phyloP scores from a whole-genome alignment of 2,113 vertebrate genomes.

The Bolborhynchus lineola region DNA sequence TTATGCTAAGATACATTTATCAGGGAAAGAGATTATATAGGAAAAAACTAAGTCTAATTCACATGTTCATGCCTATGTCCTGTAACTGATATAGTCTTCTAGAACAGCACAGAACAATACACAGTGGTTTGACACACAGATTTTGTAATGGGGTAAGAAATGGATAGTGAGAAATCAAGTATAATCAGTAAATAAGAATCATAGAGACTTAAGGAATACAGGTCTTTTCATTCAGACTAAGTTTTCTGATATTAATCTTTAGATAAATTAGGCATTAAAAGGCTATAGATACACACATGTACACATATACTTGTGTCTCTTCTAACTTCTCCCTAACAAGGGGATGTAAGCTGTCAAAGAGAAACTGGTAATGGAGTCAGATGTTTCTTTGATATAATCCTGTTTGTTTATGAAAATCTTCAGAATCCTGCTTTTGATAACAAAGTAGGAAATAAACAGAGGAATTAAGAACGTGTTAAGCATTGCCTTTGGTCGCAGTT shows the following conservation, averaged over 20 bases:
- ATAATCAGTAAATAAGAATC: slow-evolving; percentile 27
- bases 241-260: neutral
- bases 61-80: neutral
- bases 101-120: slow-evolving; percentile 30
- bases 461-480: neutral
- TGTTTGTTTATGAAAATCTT: neutral
- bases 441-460: neutral
- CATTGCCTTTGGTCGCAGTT: neutral
- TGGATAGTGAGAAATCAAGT: neutral
- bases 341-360: neutral
- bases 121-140: slow-evolving; percentile 6
- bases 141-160: slow-evolving; percentile 9
- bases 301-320: neutral
- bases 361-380: neutral
- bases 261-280: neutral
- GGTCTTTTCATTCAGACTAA: slow-evolving; percentile 8
- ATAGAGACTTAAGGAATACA: slow-evolving; percentile 44
- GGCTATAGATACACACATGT: neutral
- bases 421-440: neutral
- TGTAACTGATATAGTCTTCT: slow-evolving; percentile 1
- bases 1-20: neutral
- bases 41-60: neutral
- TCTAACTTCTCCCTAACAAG: neutral
- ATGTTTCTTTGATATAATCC: neutral
- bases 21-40: neutral